Evolutionary conservation across 2,797 vertebrate species (phyloP).

Genomic region (Falco novaeseelandiae): DNA sequence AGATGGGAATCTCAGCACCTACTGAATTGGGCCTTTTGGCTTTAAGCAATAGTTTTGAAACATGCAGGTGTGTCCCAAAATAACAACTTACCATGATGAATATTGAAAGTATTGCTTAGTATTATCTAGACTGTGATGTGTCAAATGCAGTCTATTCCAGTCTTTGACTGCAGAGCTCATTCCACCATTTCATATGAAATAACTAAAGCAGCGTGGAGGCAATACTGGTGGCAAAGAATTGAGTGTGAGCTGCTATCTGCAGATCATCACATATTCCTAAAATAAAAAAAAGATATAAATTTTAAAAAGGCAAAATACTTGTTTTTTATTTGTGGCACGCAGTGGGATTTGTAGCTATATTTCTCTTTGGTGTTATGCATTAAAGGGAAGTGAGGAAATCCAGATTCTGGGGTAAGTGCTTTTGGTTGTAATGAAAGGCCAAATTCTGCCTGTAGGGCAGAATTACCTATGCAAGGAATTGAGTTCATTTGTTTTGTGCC

Average conservation of each 20-base stretch:
- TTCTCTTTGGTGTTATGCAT: neutral
- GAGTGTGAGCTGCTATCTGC: neutral
- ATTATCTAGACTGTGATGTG: neutral
- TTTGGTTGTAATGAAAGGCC: neutral
- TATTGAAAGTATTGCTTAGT: neutral
- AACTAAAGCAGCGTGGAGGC: neutral
- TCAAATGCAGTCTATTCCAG: neutral
- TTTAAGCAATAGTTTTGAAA: neutral
- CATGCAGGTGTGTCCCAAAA: neutral
- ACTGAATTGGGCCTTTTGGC: neutral
- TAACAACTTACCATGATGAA: neutral
- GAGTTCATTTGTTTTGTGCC: neutral
- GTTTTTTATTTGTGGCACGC: neutral
- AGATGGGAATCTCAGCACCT: neutral
- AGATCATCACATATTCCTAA: neutral
- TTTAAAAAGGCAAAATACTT: neutral
- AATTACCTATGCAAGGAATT: neutral
- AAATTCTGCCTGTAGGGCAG: neutral
- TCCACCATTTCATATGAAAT: neutral
- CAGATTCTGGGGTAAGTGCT: neutral
- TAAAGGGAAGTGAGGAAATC: neutral
- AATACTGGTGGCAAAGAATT: neutral
- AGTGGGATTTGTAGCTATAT: neutral
- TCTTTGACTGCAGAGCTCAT: neutral
- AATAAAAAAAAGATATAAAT: neutral